These are phyloP conservation scores for Turritopsis dohrnii DNA, from an alignment of 30 jellyfish, hydroid and myxozoan genomes.

Conservation along the genomic window DNA sequence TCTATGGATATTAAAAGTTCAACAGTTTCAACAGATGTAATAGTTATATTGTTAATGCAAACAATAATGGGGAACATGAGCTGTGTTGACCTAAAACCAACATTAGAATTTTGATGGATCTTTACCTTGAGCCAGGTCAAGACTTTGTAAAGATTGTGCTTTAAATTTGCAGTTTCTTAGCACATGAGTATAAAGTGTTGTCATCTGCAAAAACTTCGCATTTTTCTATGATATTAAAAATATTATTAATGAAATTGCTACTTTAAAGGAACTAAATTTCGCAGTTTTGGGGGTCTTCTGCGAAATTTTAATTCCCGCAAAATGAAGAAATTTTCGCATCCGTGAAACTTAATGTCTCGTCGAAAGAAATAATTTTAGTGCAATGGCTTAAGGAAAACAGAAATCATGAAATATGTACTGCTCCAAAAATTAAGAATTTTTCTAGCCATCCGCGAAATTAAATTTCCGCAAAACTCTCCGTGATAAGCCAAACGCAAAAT, in stretches of 20 bases:
- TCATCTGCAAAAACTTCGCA: background rate
- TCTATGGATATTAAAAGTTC: background rate
- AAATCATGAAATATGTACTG: no score
- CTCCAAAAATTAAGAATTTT: no score
- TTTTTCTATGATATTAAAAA: slow-evolving; percentile 5
- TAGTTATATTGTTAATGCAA: background rate
- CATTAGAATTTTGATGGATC: background rate
- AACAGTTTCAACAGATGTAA: background rate
- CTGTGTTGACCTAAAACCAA: background rate
- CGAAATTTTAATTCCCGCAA: no score
- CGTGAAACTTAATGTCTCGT: no score
- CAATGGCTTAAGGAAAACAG: no score
- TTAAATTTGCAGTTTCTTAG: background rate
- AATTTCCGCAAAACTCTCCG: no score
- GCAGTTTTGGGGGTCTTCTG: no score
- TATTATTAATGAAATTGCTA: background rate
- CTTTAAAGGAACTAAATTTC: no score
- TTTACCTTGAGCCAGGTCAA: background rate
- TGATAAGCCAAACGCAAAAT: no score
- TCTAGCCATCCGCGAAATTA: no score
- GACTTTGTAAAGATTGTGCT: background rate
- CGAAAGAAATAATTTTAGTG: no score
- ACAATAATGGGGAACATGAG: background rate
- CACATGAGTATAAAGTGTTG: slow-evolving; percentile 1
- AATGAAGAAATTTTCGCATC: no score